A percentile compares a stretch with the other conserved stretches of the same genome.
Evolutionary conservation across 2,888 invertebrate genomes (phyloP).

Genomic region (Schrankia costaestrigalis): DNA sequence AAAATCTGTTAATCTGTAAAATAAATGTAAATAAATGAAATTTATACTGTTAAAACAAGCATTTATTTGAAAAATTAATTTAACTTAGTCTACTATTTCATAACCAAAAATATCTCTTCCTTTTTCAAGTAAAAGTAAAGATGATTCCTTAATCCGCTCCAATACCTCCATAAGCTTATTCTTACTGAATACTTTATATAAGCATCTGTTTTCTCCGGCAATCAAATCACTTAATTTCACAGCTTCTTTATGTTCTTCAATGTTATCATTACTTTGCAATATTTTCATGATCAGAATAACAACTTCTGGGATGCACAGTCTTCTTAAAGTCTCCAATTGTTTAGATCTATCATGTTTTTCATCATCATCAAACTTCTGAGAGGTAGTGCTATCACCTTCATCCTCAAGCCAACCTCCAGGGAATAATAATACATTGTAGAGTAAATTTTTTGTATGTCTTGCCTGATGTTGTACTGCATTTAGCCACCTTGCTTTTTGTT

Average conservation of each 20-base stretch:
- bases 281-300: slow-evolving; percentile 89
- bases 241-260: slow-evolving; percentile 86
- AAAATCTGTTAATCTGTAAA: slow-evolving; percentile 13
- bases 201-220: slow-evolving; percentile 87
- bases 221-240: slow-evolving; percentile 88
- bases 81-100: slow-evolving; percentile 51
- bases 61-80: slow-evolving; percentile 40
- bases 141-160: slow-evolving; percentile 88
- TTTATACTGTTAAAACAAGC: slow-evolving; percentile 44
- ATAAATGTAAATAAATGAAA: slow-evolving; percentile 31
- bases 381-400: slow-evolving; percentile 76
- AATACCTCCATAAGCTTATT: slow-evolving; percentile 88
- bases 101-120: slow-evolving; percentile 92
- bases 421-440: slow-evolving; percentile 93
- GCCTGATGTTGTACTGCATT: slow-evolving; percentile 86
- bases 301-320: slow-evolving; percentile 92
- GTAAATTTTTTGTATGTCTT: slow-evolving; percentile 86
- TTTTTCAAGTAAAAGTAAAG: slow-evolving; percentile 86
- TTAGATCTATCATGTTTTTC: slow-evolving; percentile 80
- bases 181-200: slow-evolving; percentile 91
- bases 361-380: slow-evolving; percentile 64
- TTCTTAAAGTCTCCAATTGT: slow-evolving; percentile 87
- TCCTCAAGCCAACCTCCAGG: slow-evolving; percentile 96
- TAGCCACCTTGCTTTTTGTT: slow-evolving; percentile 89
- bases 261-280: slow-evolving; percentile 86